These are phyloP conservation scores for Philotrypesis tridentata DNA, from an alignment of 1,140 invertebrate genomes.

Conservation along the genomic window DNA sequence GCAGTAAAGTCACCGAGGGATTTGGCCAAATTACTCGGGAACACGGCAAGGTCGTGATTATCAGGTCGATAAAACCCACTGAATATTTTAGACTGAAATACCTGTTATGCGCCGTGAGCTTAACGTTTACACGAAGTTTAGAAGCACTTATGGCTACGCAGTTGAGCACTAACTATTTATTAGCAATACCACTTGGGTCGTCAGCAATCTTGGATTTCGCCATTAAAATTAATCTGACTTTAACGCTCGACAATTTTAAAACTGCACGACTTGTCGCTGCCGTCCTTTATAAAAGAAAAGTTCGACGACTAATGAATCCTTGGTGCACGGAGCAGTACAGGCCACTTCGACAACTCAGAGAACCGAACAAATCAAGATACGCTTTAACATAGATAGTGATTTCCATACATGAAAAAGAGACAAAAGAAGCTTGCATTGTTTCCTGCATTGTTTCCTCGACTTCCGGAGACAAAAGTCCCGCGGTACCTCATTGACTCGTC, in stretches of 20 bases:
- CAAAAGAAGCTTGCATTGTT: too few relatives aligned
- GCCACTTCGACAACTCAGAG: too few relatives aligned
- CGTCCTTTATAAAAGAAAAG: too few relatives aligned
- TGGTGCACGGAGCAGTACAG: too few relatives aligned
- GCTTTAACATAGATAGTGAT: too few relatives aligned
- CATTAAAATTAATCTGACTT: background rate
- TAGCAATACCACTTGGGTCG: background rate
- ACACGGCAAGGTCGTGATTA: background rate
- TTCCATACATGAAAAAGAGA: too few relatives aligned
- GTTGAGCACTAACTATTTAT: background rate
- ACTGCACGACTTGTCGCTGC: too few relatives aligned
- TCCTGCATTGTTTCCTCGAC: background rate
- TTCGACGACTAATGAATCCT: too few relatives aligned
- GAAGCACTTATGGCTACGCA: background rate
- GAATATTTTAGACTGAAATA: background rate
- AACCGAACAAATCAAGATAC: too few relatives aligned
- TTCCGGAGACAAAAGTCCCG: background rate
- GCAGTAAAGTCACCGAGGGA: background rate
- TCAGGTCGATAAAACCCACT: conserved; percentile 6
- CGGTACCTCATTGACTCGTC: background rate
- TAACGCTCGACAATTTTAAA: background rate
- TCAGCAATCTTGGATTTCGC: background rate
- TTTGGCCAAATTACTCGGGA: background rate
- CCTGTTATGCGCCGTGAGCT: background rate
- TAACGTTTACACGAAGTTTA: conserved; percentile 7